These are phyloP conservation scores for Venturia canescens DNA, from an alignment of 1,140 invertebrate genomes.

Conservation along the genomic window DNA sequence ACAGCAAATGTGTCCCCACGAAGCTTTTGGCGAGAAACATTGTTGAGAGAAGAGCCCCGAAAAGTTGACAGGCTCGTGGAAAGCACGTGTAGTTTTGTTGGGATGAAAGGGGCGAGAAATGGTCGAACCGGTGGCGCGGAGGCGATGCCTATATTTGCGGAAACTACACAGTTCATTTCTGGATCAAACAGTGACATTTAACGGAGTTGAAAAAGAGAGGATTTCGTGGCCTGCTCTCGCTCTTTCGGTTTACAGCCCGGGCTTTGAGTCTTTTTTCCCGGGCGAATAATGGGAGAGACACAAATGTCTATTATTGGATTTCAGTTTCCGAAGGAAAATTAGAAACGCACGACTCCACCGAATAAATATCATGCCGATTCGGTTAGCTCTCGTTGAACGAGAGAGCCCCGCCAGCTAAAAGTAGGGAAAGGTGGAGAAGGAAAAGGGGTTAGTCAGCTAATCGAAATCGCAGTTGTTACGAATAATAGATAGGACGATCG, in stretches of 20 bases:
- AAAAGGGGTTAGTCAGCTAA: slow-evolving; percentile 48
- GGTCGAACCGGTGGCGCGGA: not conserved
- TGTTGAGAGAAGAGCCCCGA: too few species aligned
- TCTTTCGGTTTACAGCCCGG: not conserved
- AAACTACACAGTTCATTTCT: not conserved
- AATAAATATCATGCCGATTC: slow-evolving; percentile 61
- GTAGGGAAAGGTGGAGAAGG: not conserved
- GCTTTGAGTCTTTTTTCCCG: not conserved
- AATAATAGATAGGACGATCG: slow-evolving; percentile 53
- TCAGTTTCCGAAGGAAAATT: slow-evolving; percentile 58
- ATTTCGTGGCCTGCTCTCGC: not conserved
- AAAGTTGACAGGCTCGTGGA: not conserved
- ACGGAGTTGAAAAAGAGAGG: not conserved
- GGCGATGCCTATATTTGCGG: not conserved
- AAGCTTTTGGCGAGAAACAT: too few species aligned
- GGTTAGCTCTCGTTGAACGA: slow-evolving; percentile 44
- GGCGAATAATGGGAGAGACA: slow-evolving; percentile 40
- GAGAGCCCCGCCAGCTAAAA: not conserved
- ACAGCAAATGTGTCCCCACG: too few species aligned
- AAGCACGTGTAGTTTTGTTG: slow-evolving; percentile 2
- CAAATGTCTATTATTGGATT: slow-evolving; percentile 51
- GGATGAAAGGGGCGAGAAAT: slow-evolving; percentile 5
- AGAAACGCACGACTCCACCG: slow-evolving; percentile 56
- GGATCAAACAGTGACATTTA: not conserved
- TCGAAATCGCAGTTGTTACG: slow-evolving; percentile 55